Percentiles rank a stretch among this genome's conserved stretches.
These are phyloP conservation scores for Nasonia vitripennis DNA, from an alignment of 1,140 invertebrate species.

Conservation along the genomic window DNA sequence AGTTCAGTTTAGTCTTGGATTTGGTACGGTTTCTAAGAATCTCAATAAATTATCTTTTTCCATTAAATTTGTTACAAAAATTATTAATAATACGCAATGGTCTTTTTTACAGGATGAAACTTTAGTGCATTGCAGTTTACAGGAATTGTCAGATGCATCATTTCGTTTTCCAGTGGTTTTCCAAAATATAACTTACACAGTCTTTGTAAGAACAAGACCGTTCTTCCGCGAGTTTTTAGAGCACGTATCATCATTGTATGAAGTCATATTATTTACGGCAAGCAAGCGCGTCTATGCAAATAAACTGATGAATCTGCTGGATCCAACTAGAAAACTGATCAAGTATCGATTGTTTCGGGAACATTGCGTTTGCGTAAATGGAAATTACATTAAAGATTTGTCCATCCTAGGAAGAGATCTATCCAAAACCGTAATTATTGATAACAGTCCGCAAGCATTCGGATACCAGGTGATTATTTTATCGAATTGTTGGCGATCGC, in stretches of 20 bases:
- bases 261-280: constrained; percentile 97
- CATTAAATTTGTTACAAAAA: neutral
- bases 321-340: constrained; percentile 92
- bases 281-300: constrained; percentile 97
- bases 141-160: constrained; percentile 92
- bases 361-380: constrained; percentile 96
- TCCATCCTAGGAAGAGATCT: constrained; percentile 95
- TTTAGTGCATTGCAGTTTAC: constrained; percentile 95
- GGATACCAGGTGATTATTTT: constrained; percentile 84
- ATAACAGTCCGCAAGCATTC: constrained; percentile 95
- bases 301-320: constrained; percentile 93
- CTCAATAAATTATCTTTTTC: neutral
- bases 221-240: constrained; percentile 95
- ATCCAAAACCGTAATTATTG: constrained; percentile 93
- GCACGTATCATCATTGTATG: constrained; percentile 91
- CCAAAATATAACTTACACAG: constrained; percentile 92
- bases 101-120: constrained; percentile 85
- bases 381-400: constrained; percentile 98
- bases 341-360: constrained; percentile 95
- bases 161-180: constrained; percentile 96
- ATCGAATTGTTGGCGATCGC: neutral
- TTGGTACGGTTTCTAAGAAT: constrained; percentile 77
- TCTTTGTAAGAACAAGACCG: constrained; percentile 94
- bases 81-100: neutral
- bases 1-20: constrained; percentile 94